A percentile compares a stretch with the other conserved stretches of the same genome.
Conservation (phyloP, 2,113 vertebrate species). For the Thalassarche chlororhynchos region DNA sequence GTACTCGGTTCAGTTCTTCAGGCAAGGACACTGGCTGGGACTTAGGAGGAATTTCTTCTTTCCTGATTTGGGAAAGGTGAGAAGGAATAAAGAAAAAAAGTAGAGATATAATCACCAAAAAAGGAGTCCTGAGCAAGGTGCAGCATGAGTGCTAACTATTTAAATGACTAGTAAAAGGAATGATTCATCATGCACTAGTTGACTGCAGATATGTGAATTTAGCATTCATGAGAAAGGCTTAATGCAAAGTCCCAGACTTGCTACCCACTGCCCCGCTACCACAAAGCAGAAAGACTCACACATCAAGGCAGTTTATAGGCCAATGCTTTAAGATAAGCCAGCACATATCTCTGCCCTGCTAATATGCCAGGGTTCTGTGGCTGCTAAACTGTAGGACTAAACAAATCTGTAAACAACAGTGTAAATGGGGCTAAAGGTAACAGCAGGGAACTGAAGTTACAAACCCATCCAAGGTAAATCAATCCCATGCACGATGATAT, state of each 20-base stretch:
- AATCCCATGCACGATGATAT: not conserved
- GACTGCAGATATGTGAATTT: not conserved
- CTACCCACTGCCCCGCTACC: not conserved
- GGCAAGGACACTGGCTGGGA: slow-evolving; percentile 95
- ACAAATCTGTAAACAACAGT: not conserved
- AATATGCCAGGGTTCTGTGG: not conserved
- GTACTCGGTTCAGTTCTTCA: slow-evolving; percentile 93
- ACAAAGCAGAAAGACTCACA: not conserved
- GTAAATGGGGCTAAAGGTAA: not conserved
- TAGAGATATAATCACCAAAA: not conserved
- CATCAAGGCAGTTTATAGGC: not conserved
- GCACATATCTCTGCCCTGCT: not conserved
- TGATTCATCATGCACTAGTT: not conserved
- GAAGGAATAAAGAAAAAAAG: not conserved
- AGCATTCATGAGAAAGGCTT: not conserved
- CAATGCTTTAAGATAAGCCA: not conserved
- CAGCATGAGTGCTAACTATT: not conserved
- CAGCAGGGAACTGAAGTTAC: not conserved
- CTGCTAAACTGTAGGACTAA: not conserved
- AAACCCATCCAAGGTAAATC: not conserved
- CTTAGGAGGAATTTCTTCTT: slow-evolving; percentile 95
- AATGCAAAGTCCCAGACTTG: not conserved
- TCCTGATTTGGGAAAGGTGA: slow-evolving; percentile 73
- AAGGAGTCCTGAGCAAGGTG: not conserved
- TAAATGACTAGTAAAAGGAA: not conserved